These are phyloP conservation scores for Harpalus rubripes DNA, from an alignment of 2,888 invertebrate species.

Conservation along the genomic window DNA sequence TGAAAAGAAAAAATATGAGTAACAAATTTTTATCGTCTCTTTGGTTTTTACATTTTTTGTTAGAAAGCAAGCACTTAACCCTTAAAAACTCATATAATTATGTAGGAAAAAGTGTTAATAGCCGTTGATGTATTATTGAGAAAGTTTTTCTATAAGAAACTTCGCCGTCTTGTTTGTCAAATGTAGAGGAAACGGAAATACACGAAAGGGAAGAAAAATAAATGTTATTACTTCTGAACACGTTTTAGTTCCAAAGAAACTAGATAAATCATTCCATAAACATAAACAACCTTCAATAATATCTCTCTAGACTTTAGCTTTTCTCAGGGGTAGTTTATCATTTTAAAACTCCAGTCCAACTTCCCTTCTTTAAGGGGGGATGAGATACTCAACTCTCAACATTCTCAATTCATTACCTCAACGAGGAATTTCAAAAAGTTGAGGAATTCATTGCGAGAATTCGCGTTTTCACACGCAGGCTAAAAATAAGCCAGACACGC, in stretches of 20 bases:
- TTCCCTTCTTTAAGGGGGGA: constrained; percentile 6
- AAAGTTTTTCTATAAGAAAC: constrained; percentile 7
- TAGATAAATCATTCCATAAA: constrained; percentile 34
- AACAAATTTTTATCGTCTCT: too few species aligned
- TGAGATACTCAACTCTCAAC: background rate
- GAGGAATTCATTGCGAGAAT: background rate
- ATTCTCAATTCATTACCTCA: constrained; percentile 22
- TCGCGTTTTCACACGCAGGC: background rate
- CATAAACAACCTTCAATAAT: constrained; percentile 48
- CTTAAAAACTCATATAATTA: background rate
- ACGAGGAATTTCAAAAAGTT: constrained; percentile 24
- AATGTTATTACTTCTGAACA: constrained; percentile 46
- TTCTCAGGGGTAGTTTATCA: constrained; percentile 31
- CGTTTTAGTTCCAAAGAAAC: constrained; percentile 43
- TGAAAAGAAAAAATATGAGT: too few species aligned
- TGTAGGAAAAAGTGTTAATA: constrained; percentile 2
- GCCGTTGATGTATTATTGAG: background rate
- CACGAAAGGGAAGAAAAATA: constrained; percentile 37
- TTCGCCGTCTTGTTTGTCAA: background rate
- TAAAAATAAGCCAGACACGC: too few species aligned
- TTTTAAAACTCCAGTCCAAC: constrained; percentile 12
- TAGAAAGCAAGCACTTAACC: background rate
- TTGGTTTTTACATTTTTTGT: background rate
- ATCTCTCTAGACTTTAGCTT: constrained; percentile 19
- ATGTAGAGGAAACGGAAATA: constrained; percentile 9